A percentile compares a stretch with the other conserved stretches of the same genome.
phyloP scores from a whole-genome alignment of 2,888 invertebrate species.

The Melanostoma mellinum region DNA sequence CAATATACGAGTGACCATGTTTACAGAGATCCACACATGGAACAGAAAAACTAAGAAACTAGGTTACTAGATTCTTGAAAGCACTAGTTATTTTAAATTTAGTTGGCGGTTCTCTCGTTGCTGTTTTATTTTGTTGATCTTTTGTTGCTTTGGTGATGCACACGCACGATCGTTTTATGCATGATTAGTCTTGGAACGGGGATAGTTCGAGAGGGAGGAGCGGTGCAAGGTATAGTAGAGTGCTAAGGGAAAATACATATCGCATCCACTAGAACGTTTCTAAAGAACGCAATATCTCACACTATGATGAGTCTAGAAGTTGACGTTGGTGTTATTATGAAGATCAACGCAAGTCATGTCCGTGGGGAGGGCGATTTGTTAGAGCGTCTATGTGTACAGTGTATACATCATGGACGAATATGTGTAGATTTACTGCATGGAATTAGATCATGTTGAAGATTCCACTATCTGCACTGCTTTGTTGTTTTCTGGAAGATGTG shows the following conservation, averaged over 20 bases:
- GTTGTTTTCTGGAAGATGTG: constrained; percentile 16
- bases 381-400: background rate
- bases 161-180: constrained; percentile 66
- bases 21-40: constrained; percentile 68
- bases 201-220: background rate
- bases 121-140: constrained; percentile 46
- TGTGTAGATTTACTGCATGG: constrained; percentile 49
- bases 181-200: constrained; percentile 35
- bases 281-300: constrained; percentile 52
- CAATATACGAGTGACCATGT: constrained; percentile 46
- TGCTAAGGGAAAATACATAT: constrained; percentile 46
- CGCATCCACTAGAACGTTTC: constrained; percentile 44
- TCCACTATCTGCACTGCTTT: constrained; percentile 39
- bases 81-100: constrained; percentile 67
- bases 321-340: constrained; percentile 64
- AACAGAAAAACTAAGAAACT: constrained; percentile 60
- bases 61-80: constrained; percentile 73
- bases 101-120: constrained; percentile 56
- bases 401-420: constrained; percentile 50
- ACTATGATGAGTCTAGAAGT: constrained; percentile 25
- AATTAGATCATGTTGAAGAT: constrained; percentile 67
- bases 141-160: constrained; percentile 46
- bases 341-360: constrained; percentile 60
- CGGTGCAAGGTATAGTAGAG: background rate
- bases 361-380: constrained; percentile 29